Evolutionary conservation across 2,888 invertebrate species (phyloP).

Genomic region (Caenorhabditis sp.): DNA sequence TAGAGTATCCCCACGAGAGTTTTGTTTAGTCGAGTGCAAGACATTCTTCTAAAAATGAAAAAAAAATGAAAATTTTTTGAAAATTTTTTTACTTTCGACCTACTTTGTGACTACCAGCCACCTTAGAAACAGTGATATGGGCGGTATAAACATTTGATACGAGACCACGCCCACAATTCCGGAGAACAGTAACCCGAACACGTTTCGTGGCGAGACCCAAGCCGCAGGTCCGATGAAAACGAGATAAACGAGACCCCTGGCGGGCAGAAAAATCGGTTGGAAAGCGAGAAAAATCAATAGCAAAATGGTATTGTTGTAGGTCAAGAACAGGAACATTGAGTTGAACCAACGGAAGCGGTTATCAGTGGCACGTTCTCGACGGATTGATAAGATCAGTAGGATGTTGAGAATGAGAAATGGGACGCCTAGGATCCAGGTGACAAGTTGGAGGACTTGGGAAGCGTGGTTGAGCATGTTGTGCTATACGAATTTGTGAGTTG

Average conservation of each 20-base stretch:
- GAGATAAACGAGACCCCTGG: constrained; percentile 10
- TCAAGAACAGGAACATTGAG: constrained; percentile 26
- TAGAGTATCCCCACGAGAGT: not conserved
- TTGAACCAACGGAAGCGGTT: constrained; percentile 44
- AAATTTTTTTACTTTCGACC: not conserved
- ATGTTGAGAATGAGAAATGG: constrained; percentile 16
- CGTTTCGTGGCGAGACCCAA: not conserved
- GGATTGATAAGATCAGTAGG: not conserved
- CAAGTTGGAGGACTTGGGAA: constrained; percentile 5
- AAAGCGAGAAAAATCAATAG: not conserved
- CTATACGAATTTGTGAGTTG: no score
- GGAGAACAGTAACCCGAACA: not conserved
- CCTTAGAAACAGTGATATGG: constrained; percentile 17
- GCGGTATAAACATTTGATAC: constrained; percentile 1
- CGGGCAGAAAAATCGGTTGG: constrained; percentile 23
- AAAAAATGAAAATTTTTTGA: constrained; percentile 3
- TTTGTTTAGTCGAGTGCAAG: not conserved
- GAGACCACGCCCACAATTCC: not conserved
- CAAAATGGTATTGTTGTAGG: constrained; percentile 9
- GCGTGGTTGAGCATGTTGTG: not conserved
- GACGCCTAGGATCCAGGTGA: constrained; percentile 10
- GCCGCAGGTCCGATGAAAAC: constrained; percentile 33
- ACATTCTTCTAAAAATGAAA: not conserved
- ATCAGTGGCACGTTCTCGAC: constrained; percentile 13
- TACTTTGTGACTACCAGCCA: constrained; percentile 35